Evolutionary conservation across 2,113 vertebrate species (phyloP), one percentile per base, ranked within the genome.

Genomic region (Gavia stellata): DNA sequence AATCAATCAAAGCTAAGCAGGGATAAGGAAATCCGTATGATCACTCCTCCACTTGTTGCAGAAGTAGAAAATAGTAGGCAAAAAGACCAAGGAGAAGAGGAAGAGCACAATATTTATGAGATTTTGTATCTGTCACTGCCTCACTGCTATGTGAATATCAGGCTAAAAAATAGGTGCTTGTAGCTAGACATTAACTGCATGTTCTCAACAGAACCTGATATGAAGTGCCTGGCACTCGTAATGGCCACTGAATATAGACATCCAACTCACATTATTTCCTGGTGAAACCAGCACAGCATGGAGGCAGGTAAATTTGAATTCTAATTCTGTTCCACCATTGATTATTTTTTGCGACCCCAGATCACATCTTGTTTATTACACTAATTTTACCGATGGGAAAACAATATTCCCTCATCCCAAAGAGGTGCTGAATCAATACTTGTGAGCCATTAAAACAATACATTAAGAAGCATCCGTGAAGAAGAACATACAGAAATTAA

Each of bases 331-430:
- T 75, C 56, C 55, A 74, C 10, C 59, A 95, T 65, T 58, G 96
- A 97, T 94, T 95, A 67, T 24, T 85, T 83, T 88, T 65, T 79
- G 61, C 2, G 0, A 81, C 40, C 86, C 62, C 34, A 88, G 77
- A 92, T 83, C 94, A 94, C 91, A 92, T 94, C 94, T 91, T 94
- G 92, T 96, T 95, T 96, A 96, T 94, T 95, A 85, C 71, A 68
- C 81, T 96, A 90, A 96, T 94, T 94, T 97, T 87, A 91, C 81
- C 25, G 0, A 86, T 0, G 4, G 73, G 77, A 87, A 94, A 92
- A 95, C 50, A 92, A 88, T 87, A 90, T 67, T 92, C 77, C 53
- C 65, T 86, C 61, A 81, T 83, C 63, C 95, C 88, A 78, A 77
- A 86, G 80, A 92, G 78, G 56, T 89, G 96, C 78, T 68, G 77